phyloP scores from a whole-genome alignment of 2,797 vertebrate species.

The Molothrus aeneus region DNA sequence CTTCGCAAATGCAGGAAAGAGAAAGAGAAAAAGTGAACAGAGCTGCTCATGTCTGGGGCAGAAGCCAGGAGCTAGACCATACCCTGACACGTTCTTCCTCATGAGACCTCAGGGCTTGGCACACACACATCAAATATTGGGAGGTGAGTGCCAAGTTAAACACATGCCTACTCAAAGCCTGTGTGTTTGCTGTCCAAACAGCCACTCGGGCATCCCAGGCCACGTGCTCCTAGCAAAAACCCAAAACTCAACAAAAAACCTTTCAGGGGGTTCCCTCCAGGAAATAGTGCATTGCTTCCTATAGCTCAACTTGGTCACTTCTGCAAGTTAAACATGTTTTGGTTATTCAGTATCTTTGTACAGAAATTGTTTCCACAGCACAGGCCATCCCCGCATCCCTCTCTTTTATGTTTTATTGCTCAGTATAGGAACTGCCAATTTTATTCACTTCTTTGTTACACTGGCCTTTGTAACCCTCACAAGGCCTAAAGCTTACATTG shows the following conservation, averaged over 20 bases:
- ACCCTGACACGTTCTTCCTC: not conserved
- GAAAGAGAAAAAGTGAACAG: not conserved
- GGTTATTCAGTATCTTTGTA: not conserved
- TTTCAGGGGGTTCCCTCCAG: not conserved
- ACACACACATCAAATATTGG: not conserved
- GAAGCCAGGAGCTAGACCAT: not conserved
- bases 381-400: not conserved
- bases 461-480: not conserved
- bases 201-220: not conserved
- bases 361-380: not conserved
- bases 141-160: not conserved
- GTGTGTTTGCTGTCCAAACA: not conserved
- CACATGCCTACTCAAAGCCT: not conserved
- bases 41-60: not conserved
- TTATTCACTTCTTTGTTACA: not conserved
- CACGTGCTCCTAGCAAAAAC: not conserved
- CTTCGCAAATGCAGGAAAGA: not conserved
- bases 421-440: not conserved
- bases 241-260: not conserved
- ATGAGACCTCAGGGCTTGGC: not conserved
- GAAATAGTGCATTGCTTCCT: not conserved
- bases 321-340: not conserved
- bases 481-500: not conserved
- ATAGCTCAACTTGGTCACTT: not conserved
- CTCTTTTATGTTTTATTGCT: not conserved